These are phyloP conservation scores for Illadopsis cleaveri DNA, from an alignment of 2,113 vertebrate species.

Conservation along the genomic window DNA sequence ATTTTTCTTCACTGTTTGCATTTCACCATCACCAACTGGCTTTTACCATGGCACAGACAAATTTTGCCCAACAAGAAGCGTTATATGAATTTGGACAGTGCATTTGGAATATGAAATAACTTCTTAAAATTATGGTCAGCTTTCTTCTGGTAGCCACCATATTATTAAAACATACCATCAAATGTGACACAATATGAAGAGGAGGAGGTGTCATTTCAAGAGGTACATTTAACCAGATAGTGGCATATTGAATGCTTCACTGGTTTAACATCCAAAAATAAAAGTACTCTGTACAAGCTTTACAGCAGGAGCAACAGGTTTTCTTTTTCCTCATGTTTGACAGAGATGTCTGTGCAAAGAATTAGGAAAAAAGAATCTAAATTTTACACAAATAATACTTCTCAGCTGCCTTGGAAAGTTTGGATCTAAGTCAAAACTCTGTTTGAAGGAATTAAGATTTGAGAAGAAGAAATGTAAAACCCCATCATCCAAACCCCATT, in stretches of 20 bases:
- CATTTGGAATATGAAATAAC: background rate
- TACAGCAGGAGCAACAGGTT: background rate
- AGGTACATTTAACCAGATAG: background rate
- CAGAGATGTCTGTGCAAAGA: background rate
- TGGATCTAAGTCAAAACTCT: background rate
- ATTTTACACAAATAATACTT: background rate
- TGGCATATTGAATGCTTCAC: background rate
- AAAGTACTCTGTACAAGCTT: background rate
- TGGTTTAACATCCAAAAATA: conserved; percentile 13
- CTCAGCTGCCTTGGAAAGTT: background rate
- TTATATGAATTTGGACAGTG: background rate
- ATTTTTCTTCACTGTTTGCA: background rate
- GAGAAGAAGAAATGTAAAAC: background rate
- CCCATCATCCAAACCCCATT: background rate
- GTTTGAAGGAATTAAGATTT: background rate
- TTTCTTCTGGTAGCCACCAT: background rate
- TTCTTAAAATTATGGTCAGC: background rate
- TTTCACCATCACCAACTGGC: background rate
- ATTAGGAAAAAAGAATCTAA: background rate
- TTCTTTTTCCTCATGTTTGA: background rate
- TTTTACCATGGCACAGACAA: background rate
- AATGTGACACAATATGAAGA: background rate
- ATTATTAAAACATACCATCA: background rate
- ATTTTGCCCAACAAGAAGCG: background rate
- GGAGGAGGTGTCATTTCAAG: background rate